Percentiles rank a stretch among this genome's conserved stretches.
phyloP scores from a whole-genome alignment of 2,888 invertebrate genomes.

The Theretra japonica region DNA sequence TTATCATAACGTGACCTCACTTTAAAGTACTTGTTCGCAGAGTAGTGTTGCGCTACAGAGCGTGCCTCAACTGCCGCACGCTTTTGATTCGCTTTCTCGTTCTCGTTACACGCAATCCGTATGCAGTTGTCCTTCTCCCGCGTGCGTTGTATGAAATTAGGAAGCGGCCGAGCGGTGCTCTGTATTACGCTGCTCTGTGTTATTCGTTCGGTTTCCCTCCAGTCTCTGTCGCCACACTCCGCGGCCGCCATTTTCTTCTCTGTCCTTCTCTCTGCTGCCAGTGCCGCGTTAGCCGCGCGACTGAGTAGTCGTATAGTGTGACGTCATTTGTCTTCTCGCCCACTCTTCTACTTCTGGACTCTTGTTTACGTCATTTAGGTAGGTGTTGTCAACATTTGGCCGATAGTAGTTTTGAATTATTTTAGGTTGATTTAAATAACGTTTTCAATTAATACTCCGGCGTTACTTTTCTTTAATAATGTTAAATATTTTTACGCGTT shows the following conservation, averaged over 20 bases:
- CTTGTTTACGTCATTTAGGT: slow-evolving; percentile 43
- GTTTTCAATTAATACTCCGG: neutral
- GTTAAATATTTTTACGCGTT: neutral
- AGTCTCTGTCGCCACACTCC: slow-evolving; percentile 56
- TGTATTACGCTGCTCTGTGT: slow-evolving; percentile 47
- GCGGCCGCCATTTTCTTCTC: slow-evolving; percentile 82
- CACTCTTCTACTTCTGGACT: slow-evolving; percentile 67
- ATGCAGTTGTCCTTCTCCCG: slow-evolving; percentile 49
- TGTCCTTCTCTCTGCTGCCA: slow-evolving; percentile 72
- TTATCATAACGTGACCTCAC: slow-evolving; percentile 62
- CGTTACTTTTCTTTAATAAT: neutral
- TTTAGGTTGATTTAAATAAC: slow-evolving; percentile 4
- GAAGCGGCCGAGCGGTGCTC: slow-evolving; percentile 49
- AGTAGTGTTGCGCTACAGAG: slow-evolving; percentile 55
- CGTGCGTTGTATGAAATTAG: slow-evolving; percentile 37
- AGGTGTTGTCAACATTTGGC: slow-evolving; percentile 45
- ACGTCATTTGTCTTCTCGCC: slow-evolving; percentile 65
- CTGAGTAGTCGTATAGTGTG: slow-evolving; percentile 58
- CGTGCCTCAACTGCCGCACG: slow-evolving; percentile 28
- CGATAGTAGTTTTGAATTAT: slow-evolving; percentile 16
- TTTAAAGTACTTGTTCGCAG: slow-evolving; percentile 55
- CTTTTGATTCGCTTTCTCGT: slow-evolving; percentile 40
- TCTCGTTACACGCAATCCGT: slow-evolving; percentile 37
- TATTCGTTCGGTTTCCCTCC: slow-evolving; percentile 60
- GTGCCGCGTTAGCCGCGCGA: slow-evolving; percentile 65